These are phyloP conservation scores for Seriola dumerili DNA, from an alignment of 2,113 vertebrate species.

Conservation along the genomic window DNA sequence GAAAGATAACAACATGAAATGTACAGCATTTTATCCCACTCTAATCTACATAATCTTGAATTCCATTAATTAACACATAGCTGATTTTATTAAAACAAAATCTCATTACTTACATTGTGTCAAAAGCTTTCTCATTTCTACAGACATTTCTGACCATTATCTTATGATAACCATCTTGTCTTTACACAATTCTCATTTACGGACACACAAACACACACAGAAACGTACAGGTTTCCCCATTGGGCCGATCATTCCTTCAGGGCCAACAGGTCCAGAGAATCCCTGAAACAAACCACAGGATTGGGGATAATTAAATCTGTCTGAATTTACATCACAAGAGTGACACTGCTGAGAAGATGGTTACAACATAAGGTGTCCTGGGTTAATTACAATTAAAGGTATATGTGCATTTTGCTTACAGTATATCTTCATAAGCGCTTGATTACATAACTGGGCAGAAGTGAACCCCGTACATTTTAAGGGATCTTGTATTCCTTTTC, in stretches of 20 bases:
- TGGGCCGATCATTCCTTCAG: constrained; percentile 91
- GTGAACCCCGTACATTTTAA: neutral
- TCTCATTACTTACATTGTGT: too few relatives aligned
- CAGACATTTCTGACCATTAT: too few relatives aligned
- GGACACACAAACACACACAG: constrained; percentile 12
- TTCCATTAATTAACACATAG: neutral
- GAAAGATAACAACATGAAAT: constrained; percentile 22
- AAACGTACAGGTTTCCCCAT: constrained; percentile 91
- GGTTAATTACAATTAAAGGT: neutral
- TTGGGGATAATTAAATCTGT: constrained; percentile 17
- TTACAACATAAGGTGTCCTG: neutral
- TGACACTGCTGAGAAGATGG: neutral
- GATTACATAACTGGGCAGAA: neutral
- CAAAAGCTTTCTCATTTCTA: too few relatives aligned
- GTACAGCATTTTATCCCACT: neutral
- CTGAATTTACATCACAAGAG: neutral
- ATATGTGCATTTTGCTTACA: neutral
- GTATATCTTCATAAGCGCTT: neutral
- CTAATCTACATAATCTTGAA: neutral
- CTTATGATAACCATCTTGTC: neutral
- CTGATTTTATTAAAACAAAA: neutral
- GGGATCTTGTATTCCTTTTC: neutral
- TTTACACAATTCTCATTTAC: neutral
- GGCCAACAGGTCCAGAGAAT: constrained; percentile 90
- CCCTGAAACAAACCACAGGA: constrained; percentile 86